phyloP scores from a whole-genome alignment of 2,113 vertebrate genomes.

The Ceyx margarethae region DNA sequence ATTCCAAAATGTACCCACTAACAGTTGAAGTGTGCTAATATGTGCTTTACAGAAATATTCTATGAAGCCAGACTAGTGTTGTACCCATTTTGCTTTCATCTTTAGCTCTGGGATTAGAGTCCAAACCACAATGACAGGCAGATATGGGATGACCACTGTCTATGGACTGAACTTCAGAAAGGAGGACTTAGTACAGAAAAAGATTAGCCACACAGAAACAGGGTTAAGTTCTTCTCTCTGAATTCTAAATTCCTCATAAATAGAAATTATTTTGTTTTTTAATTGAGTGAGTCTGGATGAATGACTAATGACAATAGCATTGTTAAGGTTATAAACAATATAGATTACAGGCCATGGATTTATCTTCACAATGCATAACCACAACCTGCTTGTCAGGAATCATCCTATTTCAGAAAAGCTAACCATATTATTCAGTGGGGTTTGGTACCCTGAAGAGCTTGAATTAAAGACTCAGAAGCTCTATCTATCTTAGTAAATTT shows the following conservation, averaged over 20 bases:
- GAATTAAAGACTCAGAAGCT: background rate
- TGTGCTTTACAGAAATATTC: background rate
- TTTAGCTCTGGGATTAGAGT: background rate
- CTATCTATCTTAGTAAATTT: background rate
- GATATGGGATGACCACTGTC: background rate
- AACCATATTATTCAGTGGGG: background rate
- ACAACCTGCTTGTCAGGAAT: background rate
- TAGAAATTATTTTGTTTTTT: background rate
- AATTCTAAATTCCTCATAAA: background rate
- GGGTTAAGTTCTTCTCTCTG: background rate
- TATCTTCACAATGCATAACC: background rate
- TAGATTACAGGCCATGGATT: background rate
- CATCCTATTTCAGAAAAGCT: background rate
- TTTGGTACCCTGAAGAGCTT: background rate
- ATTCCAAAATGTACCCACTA: background rate
- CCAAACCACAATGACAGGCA: background rate
- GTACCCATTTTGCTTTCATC: background rate
- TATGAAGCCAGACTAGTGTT: background rate
- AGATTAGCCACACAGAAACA: background rate
- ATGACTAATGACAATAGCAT: background rate
- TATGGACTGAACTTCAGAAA: background rate
- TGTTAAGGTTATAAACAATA: background rate
- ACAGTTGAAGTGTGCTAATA: background rate
- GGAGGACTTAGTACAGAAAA: background rate
- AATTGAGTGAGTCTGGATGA: background rate